Base-by-base conservation (phyloP, 1,140 invertebrate species). In the Tribolium madens region DNA sequence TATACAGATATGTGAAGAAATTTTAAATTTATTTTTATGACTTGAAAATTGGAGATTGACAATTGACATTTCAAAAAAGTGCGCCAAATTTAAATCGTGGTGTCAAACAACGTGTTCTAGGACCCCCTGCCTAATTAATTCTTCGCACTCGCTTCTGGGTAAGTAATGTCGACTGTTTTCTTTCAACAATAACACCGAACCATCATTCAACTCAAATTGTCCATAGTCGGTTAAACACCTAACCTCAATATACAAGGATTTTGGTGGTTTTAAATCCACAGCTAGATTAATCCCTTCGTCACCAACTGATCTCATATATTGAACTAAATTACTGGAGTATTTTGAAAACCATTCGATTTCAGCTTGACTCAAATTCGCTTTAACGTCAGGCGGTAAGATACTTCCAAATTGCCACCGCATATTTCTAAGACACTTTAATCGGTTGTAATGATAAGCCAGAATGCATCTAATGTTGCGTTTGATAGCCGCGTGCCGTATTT, bases 401-500 rank as follows among this genome's bases (percentile, higher is more conserved):
- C 94, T 93, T 1, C 97, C 97, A 85, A 98, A 94, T 84, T 97
- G 94, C 97, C 97, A 98, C 60, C 97, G 88, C 84, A 98, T 89
- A 50, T 94, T 90, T 79, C 92, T 90, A 13, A 98, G 91, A 81
- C 92, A 91, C 77, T 90, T 89, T 84, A 98, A 87, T 80, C 97
- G 88, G 81, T 95, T 94, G 84, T 95, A 96, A 79, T 98, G 86
- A 85, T 98, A 98, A 0, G 96, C 92, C 7, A 98, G 84, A 0
- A 98, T 86, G 84, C 96, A 98, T 52, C 97, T 88, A 85, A 97
- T 95, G 82, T 98, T 97, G 53, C 97, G 89, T 85, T 96, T 92
- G 31, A 98, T 84, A 3, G 94, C 94, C 42, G 91, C 90, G 86
- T 98, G 96, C 13, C 96, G 88, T 21, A 96, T 89, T 84, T 93